Evolutionary conservation across 1,140 invertebrate species (phyloP), one percentile per base, ranked within the genome.

Genomic region (Heterodera carotae): DNA sequence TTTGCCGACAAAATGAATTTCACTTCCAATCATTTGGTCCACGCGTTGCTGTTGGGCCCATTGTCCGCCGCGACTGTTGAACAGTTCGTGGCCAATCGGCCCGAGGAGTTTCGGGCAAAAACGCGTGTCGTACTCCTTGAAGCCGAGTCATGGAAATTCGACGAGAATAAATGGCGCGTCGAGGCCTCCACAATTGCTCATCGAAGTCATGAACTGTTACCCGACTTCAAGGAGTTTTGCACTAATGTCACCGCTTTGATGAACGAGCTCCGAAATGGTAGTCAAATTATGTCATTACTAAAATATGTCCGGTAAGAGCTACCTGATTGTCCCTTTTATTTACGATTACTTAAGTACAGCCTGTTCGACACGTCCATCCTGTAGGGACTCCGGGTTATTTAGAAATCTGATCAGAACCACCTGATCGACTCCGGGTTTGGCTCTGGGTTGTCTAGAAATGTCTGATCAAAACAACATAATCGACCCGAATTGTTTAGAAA

Each of bases 251-350:
- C 53, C 36, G 29, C 71, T 22, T 12, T 74, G 64, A 29, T 74
- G 27, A 64, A 39, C 36, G 71, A 62, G 34, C 71, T 74, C 56
- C 66, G 27, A 74, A 64, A 74, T 34, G 71, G 71, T 74, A 22
- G n/a, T 25, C 10, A 29, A 8, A 18, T 25, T 60, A 29, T 53
- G n/a, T 62, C 7, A 71, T n/a, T 18, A 56, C 34, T 2, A 33
- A 25, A 3, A 10, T 7, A 27, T 39, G 33, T 22, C 22, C 22
- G 3, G 18, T 18, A 33, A 18, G 8, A 67, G 18, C 22, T 5
- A 15, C 64, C 31, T 18, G n/a, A 67, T 18, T 18, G 1, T 15
- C 64, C 2, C n/a, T n/a, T n/a, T n/a, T n/a, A n/a, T n/a, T n/a
- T n/a, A n/a, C n/a, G n/a, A n/a, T n/a, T n/a, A n/a, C n/a, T n/a